Base-by-base conservation (phyloP, 2,888 invertebrate species). In the Xanthia icteritia region DNA sequence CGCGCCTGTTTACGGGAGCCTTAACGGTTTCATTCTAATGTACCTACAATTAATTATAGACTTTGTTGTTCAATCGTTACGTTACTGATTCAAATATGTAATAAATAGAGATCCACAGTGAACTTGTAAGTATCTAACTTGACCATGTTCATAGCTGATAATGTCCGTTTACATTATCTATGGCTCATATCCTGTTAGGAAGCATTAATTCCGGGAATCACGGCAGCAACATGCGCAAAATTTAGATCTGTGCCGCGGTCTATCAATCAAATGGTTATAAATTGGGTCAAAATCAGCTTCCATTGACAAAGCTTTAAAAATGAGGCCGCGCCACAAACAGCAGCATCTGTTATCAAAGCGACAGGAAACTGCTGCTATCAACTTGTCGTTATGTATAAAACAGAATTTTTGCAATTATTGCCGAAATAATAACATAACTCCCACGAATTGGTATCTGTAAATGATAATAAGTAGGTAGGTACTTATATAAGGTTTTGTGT, bases 391-490 rank as follows among this genome's bases (percentile, higher is more conserved):
- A 93, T 93, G 94, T 94, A 94, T 91, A 91, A 94, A 95, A 94
- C 93, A 95, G 91, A 95, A 95, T 96, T 96, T 96, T 96, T 96
- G 96, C 96, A 96, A 96, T 95, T 92, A 92, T 96, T 96, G 96
- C 96, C 96, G 96, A 96, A 96, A 96, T 96, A 94, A 94, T 93
- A 88, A 87, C 92, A 90, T 91, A 90, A 95, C 95, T 93, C 93
- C 94, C 94, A 95, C 94, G 92, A 90, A 90, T 87, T 89, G 78
- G 79, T 93, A 92, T 92, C 92, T 89, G 84, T 82, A 80, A 76
- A 71, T 89, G 89, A 90, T 84, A 83, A 78, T 72, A 51, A 58
- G 45, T 68, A 20, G 39, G 75, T 48, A 45, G 17, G 48, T 48
- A 31, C 31, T 31, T 31, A 51, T 76, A 83, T 87, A 86, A 81